These are phyloP conservation scores for Harpagifer antarcticus DNA, from an alignment of 2,797 vertebrate species.

Conservation along the genomic window DNA sequence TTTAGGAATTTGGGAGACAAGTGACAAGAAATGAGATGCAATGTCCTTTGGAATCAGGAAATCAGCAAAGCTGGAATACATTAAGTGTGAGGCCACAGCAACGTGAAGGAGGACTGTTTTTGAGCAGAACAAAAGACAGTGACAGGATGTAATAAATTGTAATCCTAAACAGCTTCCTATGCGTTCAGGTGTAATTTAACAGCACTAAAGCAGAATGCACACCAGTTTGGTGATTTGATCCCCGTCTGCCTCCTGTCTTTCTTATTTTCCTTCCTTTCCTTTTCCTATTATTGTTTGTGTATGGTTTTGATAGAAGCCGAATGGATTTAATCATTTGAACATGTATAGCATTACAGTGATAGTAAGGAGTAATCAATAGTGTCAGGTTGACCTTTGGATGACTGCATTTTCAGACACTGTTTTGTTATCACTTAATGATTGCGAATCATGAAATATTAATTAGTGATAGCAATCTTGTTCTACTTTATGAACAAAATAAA, in stretches of 20 bases:
- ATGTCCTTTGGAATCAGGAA: constrained; percentile 98
- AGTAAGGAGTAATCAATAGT: background rate
- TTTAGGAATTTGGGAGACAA: constrained; percentile 99
- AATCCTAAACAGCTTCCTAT: background rate
- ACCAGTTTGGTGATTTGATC: constrained; percentile 3
- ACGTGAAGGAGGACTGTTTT: constrained; percentile 54
- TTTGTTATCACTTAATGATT: background rate
- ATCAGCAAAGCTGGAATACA: constrained; percentile 94
- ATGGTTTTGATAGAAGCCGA: background rate
- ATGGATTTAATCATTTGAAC: background rate
- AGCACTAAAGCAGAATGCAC: background rate
- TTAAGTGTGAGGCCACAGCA: constrained; percentile 89
- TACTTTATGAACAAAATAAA: background rate
- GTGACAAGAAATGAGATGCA: constrained; percentile 99
- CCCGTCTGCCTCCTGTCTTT: background rate
- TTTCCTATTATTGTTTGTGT: background rate
- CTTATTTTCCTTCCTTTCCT: background rate
- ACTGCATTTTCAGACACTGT: background rate
- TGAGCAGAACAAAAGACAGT: constrained; percentile 34
- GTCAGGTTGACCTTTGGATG: constrained; percentile 8
- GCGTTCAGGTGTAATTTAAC: constrained; percentile 15
- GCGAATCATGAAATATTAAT: constrained; percentile 2
- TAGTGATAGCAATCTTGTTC: background rate
- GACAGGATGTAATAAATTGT: constrained; percentile 25
- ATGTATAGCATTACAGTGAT: background rate